Evolutionary conservation across 1,140 invertebrate genomes (phyloP).

Genomic region (Psix sp.): DNA sequence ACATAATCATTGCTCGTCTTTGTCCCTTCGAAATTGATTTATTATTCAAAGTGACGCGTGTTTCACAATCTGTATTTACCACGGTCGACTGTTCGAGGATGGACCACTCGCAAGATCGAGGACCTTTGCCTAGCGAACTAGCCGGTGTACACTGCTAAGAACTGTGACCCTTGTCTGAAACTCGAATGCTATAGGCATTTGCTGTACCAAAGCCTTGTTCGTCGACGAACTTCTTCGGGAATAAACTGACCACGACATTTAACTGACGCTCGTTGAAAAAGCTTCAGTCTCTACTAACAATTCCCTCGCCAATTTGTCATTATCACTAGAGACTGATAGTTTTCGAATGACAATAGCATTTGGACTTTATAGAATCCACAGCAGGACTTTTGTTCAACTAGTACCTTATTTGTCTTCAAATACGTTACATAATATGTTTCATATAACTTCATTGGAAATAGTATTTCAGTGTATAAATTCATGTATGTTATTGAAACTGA

Average conservation of each 20-base stretch:
- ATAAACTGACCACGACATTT: constrained; percentile 34
- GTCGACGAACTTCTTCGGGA: constrained; percentile 38
- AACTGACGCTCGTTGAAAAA: constrained; percentile 26
- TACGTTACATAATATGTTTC: no score
- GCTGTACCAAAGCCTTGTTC: constrained; percentile 43
- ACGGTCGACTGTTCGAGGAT: constrained; percentile 50
- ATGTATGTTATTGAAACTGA: no score
- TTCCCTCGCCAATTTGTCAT: constrained; percentile 22
- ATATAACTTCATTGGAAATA: no score
- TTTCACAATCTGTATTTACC: constrained; percentile 78
- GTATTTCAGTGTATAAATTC: no score
- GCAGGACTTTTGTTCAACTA: no score
- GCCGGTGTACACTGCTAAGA: constrained; percentile 22
- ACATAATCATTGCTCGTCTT: constrained; percentile 76
- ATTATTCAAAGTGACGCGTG: constrained; percentile 78
- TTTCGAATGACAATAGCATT: no score
- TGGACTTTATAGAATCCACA: no score
- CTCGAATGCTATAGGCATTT: constrained; percentile 36
- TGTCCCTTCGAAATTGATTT: constrained; percentile 77
- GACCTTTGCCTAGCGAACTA: constrained; percentile 34
- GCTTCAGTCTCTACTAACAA: constrained; percentile 17
- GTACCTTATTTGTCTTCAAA: constrained; percentile 2
- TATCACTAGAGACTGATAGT: constrained; percentile 28
- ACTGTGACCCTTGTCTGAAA: constrained; percentile 49
- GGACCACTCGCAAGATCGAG: constrained; percentile 40